Evolutionary conservation across 2,888 invertebrate species (phyloP).

Genomic region (Lamellibrachia satsuma): DNA sequence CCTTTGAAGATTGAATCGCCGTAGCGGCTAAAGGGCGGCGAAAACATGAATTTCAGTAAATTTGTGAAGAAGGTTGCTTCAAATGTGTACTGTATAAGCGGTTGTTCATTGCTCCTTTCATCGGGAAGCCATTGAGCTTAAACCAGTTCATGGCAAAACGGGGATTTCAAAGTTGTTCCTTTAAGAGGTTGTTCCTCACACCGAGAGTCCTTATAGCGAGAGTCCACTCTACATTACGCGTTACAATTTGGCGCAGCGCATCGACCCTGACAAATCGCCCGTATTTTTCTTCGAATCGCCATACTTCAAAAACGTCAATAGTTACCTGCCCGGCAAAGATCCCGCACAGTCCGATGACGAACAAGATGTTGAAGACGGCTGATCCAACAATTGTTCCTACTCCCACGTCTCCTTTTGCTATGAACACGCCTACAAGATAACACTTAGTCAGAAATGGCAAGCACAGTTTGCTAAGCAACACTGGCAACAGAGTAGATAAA

Average conservation of each 20-base stretch:
- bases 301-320: neutral
- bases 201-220: neutral
- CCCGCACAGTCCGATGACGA: slow-evolving; percentile 57
- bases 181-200: too few species aligned
- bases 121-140: too few species aligned
- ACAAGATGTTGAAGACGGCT: slow-evolving; percentile 60
- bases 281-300: too few species aligned
- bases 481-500: too few species aligned
- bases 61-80: too few species aligned
- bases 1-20: too few species aligned
- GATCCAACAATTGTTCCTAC: slow-evolving; percentile 60
- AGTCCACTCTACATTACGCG: slow-evolving; percentile 8
- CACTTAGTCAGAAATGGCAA: neutral
- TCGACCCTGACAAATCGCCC: neutral
- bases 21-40: too few species aligned
- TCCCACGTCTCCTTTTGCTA: slow-evolving; percentile 60
- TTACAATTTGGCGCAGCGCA: neutral
- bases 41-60: too few species aligned
- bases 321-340: slow-evolving; percentile 50
- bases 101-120: too few species aligned
- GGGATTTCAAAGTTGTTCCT: too few species aligned
- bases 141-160: too few species aligned
- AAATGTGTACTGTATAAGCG: too few species aligned
- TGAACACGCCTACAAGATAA: slow-evolving; percentile 51
- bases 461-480: neutral